phyloP scores from a whole-genome alignment of 2,113 vertebrate species.

The Atrichornis clamosus region DNA sequence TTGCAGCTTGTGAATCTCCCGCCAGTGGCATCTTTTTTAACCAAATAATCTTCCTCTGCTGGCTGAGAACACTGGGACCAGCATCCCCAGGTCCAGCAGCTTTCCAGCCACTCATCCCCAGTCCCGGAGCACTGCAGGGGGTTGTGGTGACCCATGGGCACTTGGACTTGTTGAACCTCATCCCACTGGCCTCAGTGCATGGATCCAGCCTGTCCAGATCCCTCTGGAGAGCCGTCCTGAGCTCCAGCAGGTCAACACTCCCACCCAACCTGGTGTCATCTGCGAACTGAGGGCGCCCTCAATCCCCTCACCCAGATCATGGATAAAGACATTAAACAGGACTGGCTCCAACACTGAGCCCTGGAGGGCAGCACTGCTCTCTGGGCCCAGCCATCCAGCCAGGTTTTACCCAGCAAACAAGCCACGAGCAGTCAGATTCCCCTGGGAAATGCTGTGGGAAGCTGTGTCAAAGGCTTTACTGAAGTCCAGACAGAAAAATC shows the following conservation, averaged over 20 bases:
- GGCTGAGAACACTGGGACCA: background rate
- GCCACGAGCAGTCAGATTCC: background rate
- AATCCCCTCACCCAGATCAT: background rate
- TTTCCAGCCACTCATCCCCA: background rate
- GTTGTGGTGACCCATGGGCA: background rate
- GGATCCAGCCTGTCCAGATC: background rate
- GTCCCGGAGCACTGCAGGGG: background rate
- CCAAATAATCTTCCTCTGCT: background rate
- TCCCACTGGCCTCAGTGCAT: rapidly evolving
- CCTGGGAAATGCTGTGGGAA: background rate
- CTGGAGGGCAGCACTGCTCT: background rate
- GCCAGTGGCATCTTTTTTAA: background rate
- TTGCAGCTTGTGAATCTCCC: background rate
- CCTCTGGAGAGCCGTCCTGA: background rate
- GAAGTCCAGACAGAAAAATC: background rate
- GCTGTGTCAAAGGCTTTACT: background rate
- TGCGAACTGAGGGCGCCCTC: background rate
- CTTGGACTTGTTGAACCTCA: background rate
- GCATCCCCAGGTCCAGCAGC: background rate
- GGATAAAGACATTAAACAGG: background rate
- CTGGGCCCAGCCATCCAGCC: background rate
- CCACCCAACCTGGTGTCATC: background rate
- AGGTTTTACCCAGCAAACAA: background rate
- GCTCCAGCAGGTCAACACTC: background rate
- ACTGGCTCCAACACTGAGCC: background rate